phyloP scores from a whole-genome alignment of 2,113 vertebrate genomes.

The Gambusia affinis region DNA sequence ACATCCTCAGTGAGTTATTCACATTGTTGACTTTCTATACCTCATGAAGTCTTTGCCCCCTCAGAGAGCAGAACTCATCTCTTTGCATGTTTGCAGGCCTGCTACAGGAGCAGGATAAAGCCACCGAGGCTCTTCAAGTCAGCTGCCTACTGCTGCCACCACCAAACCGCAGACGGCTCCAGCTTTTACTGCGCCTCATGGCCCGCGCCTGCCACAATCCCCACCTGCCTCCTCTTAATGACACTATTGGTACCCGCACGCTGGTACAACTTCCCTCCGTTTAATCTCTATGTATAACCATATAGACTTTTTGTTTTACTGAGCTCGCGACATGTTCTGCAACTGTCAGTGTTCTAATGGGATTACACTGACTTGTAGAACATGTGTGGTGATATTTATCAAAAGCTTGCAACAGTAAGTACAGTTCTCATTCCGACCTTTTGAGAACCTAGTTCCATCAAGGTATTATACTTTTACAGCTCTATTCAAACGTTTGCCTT shows the following conservation, averaged over 20 bases:
- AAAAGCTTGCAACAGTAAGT: neutral
- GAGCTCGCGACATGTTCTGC: neutral
- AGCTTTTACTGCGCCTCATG: slow-evolving; percentile 73
- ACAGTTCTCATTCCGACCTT: neutral
- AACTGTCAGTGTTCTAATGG: neutral
- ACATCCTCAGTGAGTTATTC: slow-evolving; percentile 69
- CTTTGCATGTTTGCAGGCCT: slow-evolving; percentile 56
- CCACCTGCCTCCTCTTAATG: slow-evolving; percentile 65
- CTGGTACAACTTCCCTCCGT: slow-evolving; percentile 53
- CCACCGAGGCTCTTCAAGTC: slow-evolving; percentile 68
- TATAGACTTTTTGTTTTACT: neutral
- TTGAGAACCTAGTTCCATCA: neutral
- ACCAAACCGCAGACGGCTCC: slow-evolving; percentile 69
- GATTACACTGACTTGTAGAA: neutral
- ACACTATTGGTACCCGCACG: slow-evolving; percentile 63
- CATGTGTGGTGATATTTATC: neutral
- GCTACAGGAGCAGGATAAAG: slow-evolving; percentile 53
- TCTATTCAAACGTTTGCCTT: no score
- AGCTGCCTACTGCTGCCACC: slow-evolving; percentile 69
- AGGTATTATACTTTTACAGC: no score
- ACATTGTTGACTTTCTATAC: neutral
- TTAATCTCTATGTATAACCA: neutral
- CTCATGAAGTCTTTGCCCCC: slow-evolving; percentile 8
- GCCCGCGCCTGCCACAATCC: slow-evolving; percentile 68
- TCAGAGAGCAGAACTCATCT: neutral